These are phyloP conservation scores for Agonopterix alstromeriana DNA, from an alignment of 2,888 invertebrate genomes.

Conservation along the genomic window DNA sequence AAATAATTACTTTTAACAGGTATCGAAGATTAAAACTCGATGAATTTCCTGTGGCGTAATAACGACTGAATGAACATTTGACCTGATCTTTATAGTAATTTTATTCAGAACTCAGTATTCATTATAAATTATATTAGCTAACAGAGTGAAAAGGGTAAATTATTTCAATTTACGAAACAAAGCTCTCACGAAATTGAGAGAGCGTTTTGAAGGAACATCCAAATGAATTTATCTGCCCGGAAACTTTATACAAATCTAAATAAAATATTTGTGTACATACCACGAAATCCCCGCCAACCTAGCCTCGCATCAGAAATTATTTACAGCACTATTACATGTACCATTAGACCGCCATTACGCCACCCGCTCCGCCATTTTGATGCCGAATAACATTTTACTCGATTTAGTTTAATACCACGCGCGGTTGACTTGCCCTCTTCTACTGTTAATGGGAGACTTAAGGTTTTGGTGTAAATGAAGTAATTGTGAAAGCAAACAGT, in stretches of 20 bases:
- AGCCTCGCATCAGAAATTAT: constrained; percentile 13
- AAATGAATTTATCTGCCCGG: neutral
- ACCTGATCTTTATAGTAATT: too few species aligned
- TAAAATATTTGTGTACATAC: neutral
- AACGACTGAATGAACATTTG: too few species aligned
- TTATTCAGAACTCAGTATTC: too few species aligned
- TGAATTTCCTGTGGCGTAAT: too few species aligned
- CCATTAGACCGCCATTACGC: constrained; percentile 46
- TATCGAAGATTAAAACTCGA: too few species aligned
- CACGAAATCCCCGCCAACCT: neutral
- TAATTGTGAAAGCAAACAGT: neutral
- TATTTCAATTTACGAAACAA: constrained; percentile 4
- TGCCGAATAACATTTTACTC: constrained; percentile 44
- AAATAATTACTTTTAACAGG: too few species aligned
- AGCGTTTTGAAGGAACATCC: constrained; percentile 1
- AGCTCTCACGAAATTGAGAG: constrained; percentile 1
- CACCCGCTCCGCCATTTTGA: constrained; percentile 38
- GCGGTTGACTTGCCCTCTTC: constrained; percentile 30
- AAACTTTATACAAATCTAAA: neutral
- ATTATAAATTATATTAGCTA: too few species aligned
- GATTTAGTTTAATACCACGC: constrained; percentile 46
- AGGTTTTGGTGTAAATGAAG: constrained; percentile 12
- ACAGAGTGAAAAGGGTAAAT: neutral
- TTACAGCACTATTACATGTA: constrained; percentile 46
- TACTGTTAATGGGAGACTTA: constrained; percentile 29